These are phyloP conservation scores for Xenopus tropicalis DNA, from an alignment of 2,113 vertebrate species.

Conservation along the genomic window DNA sequence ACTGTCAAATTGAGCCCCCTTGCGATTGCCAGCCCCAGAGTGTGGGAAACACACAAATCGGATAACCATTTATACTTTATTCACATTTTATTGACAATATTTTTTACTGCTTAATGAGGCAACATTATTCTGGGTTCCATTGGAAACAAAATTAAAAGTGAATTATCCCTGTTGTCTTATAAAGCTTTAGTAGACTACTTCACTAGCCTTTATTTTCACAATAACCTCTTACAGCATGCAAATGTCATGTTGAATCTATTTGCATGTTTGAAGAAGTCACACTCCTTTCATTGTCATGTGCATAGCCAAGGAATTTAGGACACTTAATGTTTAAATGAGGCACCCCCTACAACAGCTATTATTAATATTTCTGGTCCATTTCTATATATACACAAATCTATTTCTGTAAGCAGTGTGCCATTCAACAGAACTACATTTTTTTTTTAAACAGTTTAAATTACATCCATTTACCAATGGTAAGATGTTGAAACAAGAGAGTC, in stretches of 20 bases:
- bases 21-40: no score
- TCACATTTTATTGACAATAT: background rate
- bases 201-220: slow-evolving; percentile 16
- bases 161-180: slow-evolving; percentile 3
- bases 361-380: slow-evolving; percentile 57
- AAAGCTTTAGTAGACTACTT: slow-evolving; percentile 35
- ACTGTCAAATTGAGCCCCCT: no score
- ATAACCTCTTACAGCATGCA: slow-evolving; percentile 22
- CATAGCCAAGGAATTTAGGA: slow-evolving; percentile 31
- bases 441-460: slow-evolving; percentile 74
- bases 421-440: slow-evolving; percentile 69
- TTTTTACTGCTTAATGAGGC: no score
- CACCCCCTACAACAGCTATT: slow-evolving; percentile 66
- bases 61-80: background rate
- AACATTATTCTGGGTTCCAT: no score
- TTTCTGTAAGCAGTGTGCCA: slow-evolving; percentile 70
- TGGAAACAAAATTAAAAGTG: no score
- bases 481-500: slow-evolving; percentile 73
- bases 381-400: slow-evolving; percentile 72
- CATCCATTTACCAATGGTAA: slow-evolving; percentile 71
- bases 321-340: slow-evolving; percentile 51
- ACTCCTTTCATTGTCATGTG: slow-evolving; percentile 17
- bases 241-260: slow-evolving; percentile 17
- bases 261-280: slow-evolving; percentile 13
- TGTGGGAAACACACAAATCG: no score